phyloP scores from a whole-genome alignment of 2,888 invertebrate genomes.

The Metopia argyrocephala region DNA sequence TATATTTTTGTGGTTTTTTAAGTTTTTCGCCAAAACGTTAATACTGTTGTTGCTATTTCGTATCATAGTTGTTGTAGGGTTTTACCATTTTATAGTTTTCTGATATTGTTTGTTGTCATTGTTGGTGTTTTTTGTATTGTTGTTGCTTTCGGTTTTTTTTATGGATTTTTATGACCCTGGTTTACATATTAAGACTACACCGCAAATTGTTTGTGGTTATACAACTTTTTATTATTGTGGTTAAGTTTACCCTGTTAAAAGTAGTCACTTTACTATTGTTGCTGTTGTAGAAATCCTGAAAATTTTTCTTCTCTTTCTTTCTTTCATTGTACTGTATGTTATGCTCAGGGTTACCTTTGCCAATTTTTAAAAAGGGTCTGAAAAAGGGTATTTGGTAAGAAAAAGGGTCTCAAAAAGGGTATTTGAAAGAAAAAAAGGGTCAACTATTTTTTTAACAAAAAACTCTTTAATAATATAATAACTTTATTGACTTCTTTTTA shows the following conservation, averaged over 20 bases:
- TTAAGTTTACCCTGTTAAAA: slow-evolving; percentile 57
- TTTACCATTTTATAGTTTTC: neutral
- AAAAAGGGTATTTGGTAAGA: too few relatives aligned
- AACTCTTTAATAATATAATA: too few relatives aligned
- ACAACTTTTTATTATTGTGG: slow-evolving; percentile 67
- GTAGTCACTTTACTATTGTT: neutral
- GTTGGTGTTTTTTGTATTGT: slow-evolving; percentile 3
- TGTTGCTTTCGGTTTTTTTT: slow-evolving; percentile 26
- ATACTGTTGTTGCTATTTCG: slow-evolving; percentile 39
- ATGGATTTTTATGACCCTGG: slow-evolving; percentile 62
- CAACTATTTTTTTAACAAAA: too few relatives aligned
- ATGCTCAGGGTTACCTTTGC: too few relatives aligned
- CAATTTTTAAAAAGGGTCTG: too few relatives aligned
- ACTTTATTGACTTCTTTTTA: too few relatives aligned
- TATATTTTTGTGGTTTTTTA: slow-evolving; percentile 29
- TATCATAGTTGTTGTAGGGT: slow-evolving; percentile 10
- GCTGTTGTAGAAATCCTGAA: too few relatives aligned
- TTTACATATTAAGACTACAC: slow-evolving; percentile 61
- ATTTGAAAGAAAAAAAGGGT: too few relatives aligned
- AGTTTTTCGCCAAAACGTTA: slow-evolving; percentile 42
- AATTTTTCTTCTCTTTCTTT: too few relatives aligned
- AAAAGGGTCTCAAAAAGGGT: too few relatives aligned
- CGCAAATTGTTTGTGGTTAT: slow-evolving; percentile 65
- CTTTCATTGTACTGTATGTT: too few relatives aligned
- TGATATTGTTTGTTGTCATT: neutral